Base-by-base conservation (phyloP, 2,888 invertebrate species). In the Dermolepida albohirtum region DNA sequence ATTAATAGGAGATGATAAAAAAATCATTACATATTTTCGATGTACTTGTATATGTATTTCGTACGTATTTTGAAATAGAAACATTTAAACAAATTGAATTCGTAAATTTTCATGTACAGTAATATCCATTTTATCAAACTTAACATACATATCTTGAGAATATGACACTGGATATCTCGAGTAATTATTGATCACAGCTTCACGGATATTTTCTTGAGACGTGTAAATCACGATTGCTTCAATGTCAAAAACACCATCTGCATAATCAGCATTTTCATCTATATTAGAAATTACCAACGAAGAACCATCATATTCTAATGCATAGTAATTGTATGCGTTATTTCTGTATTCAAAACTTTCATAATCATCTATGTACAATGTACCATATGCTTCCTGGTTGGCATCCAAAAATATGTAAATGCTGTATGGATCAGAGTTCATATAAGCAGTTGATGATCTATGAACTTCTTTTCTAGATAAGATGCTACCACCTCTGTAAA, bases 351-450 rank as follows among this genome's bases (percentile, higher is more conserved):
- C 55, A n/a, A 66, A 66, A 11, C 54, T 54, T 55, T 66, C 66
- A 57, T 94, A 95, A 81, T 96, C 96, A 81, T 97, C 97, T 63
- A 95, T 89, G 81, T 94, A 97, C 5, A 97, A 82, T 0, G 89
- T 88, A 55, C 96, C 95, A 29, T 85, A 84, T 0, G 96, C 95
- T 17, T 84, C 83, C 70, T 88, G 88, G 64, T 89, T 84, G 27
- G 29, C 8, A 54, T 77, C 74, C 10, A 73, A 64, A 67, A 71
- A 75, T 44, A 76, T 64, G 27, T 77, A 74, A 8, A 78, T 39
- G 17, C 74, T 77, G 27, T 72, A 71, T 1, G 76, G 74, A 72
- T 78, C 78, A 11, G 72, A 47, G 17, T 66, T 27, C 71, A 74
- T 76, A 27, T 77, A 74, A 12, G 70, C 74, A 1, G 77, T 74